Evolutionary conservation across 2,888 invertebrate genomes (phyloP).

Genomic region (Didymodactylos carnosus): DNA sequence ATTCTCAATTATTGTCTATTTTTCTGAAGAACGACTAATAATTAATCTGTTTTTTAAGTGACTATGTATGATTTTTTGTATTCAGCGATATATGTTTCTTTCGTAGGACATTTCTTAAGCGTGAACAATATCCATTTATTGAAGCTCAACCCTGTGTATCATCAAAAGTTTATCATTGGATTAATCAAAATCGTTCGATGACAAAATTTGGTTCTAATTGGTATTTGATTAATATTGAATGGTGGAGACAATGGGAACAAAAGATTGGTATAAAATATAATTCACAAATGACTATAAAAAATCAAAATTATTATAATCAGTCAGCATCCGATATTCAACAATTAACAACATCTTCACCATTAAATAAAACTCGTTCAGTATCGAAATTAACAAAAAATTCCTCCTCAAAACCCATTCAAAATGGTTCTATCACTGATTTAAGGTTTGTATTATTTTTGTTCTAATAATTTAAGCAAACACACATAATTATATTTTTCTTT

Average conservation of each 20-base stretch:
- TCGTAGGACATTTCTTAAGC: background rate
- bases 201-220: background rate
- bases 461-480: background rate
- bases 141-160: background rate
- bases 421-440: background rate
- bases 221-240: background rate
- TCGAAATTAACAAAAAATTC: background rate
- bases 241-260: background rate
- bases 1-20: too few relatives aligned
- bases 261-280: too few relatives aligned
- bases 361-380: background rate
- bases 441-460: background rate
- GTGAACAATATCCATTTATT: background rate
- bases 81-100: too few relatives aligned
- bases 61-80: too few relatives aligned
- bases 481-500: too few relatives aligned
- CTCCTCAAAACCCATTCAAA: background rate
- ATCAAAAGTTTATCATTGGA: background rate
- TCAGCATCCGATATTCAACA: too few relatives aligned
- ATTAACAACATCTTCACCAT: too few relatives aligned
- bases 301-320: too few relatives aligned
- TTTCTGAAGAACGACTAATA: too few relatives aligned
- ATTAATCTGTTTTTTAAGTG: too few relatives aligned
- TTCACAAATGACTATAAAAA: too few relatives aligned
- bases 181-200: background rate